Evolutionary conservation across 2,797 vertebrate genomes (phyloP).

Genomic region (Cuculus canorus): DNA sequence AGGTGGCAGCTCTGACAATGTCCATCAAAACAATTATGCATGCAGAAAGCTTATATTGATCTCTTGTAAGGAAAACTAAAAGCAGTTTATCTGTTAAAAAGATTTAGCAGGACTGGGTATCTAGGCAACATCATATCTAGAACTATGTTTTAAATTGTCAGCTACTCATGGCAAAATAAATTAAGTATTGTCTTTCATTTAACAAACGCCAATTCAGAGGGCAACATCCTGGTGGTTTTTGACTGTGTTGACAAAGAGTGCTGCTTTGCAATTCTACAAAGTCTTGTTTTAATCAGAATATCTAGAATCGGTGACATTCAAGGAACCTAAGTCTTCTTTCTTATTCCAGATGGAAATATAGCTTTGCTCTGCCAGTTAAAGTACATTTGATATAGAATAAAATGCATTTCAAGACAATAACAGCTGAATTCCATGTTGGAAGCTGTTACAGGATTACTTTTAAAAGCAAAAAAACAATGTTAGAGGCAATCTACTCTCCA

Average conservation of each 20-base stretch:
- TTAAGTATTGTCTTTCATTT: neutral
- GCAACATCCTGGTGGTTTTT: neutral
- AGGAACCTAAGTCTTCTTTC: neutral
- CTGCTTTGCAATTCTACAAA: neutral
- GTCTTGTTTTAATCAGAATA: slow-evolving; percentile 7
- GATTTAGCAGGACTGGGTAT: neutral
- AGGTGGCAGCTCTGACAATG: neutral
- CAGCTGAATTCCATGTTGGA: neutral
- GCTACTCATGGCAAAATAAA: neutral
- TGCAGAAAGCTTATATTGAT: neutral
- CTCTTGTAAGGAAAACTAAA: neutral
- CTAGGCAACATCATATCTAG: neutral
- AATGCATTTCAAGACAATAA: neutral
- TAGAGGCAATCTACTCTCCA: slow-evolving; percentile 26
- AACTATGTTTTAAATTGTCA: neutral
- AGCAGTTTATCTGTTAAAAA: neutral
- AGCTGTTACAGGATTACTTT: neutral
- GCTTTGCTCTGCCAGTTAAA: neutral
- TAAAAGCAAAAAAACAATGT: neutral
- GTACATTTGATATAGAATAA: neutral
- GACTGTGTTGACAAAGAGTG: neutral
- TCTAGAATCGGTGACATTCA: neutral
- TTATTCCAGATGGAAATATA: neutral
- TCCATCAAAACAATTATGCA: neutral
- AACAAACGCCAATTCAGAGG: neutral